A percentile compares a stretch with the other conserved stretches of the same genome.
Evolutionary conservation across 1,140 invertebrate genomes (phyloP).

Genomic region (Helicoverpa zea): DNA sequence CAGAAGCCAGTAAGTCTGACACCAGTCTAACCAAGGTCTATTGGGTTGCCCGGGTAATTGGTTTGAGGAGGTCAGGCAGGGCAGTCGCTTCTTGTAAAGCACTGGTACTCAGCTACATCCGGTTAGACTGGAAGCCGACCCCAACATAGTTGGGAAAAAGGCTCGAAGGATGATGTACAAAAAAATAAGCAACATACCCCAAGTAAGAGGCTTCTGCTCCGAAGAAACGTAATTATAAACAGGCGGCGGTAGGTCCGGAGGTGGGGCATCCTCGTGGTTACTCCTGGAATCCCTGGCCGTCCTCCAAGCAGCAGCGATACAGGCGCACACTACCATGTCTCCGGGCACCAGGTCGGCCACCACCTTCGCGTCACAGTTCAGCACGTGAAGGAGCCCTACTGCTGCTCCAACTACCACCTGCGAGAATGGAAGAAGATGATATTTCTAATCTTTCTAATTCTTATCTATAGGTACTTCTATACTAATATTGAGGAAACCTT

Average conservation of each 20-base stretch:
- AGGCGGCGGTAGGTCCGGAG: conserved; percentile 73
- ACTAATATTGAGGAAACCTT: not conserved
- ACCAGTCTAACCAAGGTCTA: no score
- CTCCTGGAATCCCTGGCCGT: conserved; percentile 81
- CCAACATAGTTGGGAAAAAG: not conserved
- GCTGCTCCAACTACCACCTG: conserved; percentile 90
- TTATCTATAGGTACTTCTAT: no score
- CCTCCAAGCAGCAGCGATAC: conserved; percentile 93
- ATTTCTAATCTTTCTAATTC: no score
- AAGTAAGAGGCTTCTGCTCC: conserved; percentile 87
- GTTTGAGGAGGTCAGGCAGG: no score
- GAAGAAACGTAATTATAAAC: conserved; percentile 89
- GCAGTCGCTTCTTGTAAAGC: no score
- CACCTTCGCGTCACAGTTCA: conserved; percentile 88
- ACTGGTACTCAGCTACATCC: no score
- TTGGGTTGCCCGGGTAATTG: no score
- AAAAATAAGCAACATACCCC: conserved; percentile 70
- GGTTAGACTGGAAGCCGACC: not conserved
- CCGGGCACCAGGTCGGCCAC: conserved; percentile 95
- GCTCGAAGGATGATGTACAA: not conserved
- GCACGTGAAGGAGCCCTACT: conserved; percentile 91
- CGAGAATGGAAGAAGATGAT: not conserved
- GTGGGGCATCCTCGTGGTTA: conserved; percentile 73
- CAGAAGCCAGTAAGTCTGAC: no score
- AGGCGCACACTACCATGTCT: conserved; percentile 93